phyloP scores from a whole-genome alignment of 1,140 invertebrate species.

The Matsumurasca onukii region DNA sequence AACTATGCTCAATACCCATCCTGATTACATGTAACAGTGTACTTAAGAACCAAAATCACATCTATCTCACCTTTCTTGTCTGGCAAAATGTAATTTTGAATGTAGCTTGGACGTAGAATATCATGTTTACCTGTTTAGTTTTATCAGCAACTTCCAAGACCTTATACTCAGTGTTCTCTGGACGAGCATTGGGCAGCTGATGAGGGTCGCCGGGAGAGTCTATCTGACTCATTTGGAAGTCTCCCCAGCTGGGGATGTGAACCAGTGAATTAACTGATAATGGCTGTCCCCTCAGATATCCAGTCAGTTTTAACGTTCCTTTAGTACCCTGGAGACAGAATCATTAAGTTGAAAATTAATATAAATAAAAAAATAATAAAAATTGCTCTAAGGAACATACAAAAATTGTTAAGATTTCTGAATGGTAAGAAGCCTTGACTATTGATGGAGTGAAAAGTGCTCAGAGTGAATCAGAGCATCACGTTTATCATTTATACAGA shows the following conservation, averaged over 20 bases:
- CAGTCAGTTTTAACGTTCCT: conserved; percentile 81
- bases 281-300: conserved; percentile 78
- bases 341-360: no score
- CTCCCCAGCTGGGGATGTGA: conserved; percentile 87
- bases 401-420: background rate
- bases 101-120: no score
- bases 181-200: conserved; percentile 39
- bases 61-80: no score
- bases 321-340: conserved; percentile 43
- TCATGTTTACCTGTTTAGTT: conserved; percentile 53
- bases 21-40: no score
- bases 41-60: no score
- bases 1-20: no score
- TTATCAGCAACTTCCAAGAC: conserved; percentile 68
- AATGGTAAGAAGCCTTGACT: background rate
- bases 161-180: conserved; percentile 46
- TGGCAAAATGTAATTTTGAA: no score
- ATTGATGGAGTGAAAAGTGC: background rate
- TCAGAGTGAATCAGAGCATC: no score
- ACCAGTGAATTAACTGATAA: conserved; percentile 86
- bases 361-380: no score
- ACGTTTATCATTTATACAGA: no score
- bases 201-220: conserved; percentile 73
- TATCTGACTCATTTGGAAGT: conserved; percentile 88
- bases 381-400: background rate